Conservation (phyloP, 1,140 invertebrate species). For the Druon quercuslanigerum region DNA sequence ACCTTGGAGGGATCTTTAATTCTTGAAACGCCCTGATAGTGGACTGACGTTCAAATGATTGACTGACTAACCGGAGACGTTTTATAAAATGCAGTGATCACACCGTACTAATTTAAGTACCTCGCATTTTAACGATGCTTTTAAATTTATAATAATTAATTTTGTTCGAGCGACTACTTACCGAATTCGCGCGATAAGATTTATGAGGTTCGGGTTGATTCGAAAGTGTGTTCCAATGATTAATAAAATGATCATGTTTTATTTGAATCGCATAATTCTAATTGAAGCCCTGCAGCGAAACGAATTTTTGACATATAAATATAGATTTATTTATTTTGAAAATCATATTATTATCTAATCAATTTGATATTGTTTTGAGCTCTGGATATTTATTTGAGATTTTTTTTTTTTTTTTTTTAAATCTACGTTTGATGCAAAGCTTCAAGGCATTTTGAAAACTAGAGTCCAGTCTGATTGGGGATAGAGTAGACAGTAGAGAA, state of each 20-base stretch:
- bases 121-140: slow-evolving; percentile 16
- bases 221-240: background rate
- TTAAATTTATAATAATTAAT: background rate
- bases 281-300: slow-evolving; percentile 1
- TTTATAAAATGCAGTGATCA: slow-evolving; percentile 1
- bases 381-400: background rate
- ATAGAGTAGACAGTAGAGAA: background rate
- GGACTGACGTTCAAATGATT: slow-evolving; percentile 8
- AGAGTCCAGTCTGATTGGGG: slow-evolving; percentile 13
- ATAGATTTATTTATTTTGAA: background rate
- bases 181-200: background rate
- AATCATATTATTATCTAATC: background rate
- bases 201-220: background rate
- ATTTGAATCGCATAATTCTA: background rate
- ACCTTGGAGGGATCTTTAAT: slow-evolving; percentile 1
- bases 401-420: too few species aligned
- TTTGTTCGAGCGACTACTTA: background rate
- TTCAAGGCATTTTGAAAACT: slow-evolving; percentile 7
- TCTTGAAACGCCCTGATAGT: slow-evolving; percentile 11
- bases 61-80: slow-evolving; percentile 9
- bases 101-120: background rate
- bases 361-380: background rate
- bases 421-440: slow-evolving; percentile 17
- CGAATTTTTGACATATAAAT: background rate
- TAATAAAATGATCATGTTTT: background rate